Percentiles rank a stretch among this genome's conserved stretches.
Conservation (phyloP, 2,888 invertebrate genomes). For the Ischnus inquisitorius region DNA sequence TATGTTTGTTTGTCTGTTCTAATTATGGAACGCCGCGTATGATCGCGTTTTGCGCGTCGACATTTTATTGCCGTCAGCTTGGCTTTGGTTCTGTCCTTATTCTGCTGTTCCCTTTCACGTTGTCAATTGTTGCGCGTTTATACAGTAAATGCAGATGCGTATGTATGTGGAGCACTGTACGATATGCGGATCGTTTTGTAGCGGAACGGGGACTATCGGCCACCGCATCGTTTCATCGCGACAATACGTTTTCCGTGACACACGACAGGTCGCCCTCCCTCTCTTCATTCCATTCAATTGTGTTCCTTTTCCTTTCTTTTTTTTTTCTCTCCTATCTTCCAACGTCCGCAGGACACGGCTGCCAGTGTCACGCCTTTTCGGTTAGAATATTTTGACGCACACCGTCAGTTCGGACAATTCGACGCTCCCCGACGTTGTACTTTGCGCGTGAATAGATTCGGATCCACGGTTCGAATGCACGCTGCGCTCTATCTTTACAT, state of each 20-base stretch:
- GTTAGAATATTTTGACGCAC: constrained; percentile 30
- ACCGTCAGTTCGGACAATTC: background rate
- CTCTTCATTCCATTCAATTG: constrained; percentile 45
- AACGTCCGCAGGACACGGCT: constrained; percentile 18
- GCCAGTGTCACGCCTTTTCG: constrained; percentile 50
- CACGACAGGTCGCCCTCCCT: constrained; percentile 54
- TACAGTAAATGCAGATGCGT: background rate
- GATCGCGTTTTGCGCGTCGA: constrained; percentile 40
- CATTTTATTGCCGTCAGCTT: constrained; percentile 38
- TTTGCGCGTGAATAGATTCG: background rate
- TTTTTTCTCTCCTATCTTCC: constrained; percentile 9
- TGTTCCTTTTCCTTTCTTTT: constrained; percentile 21
- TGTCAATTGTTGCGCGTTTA: constrained; percentile 43
- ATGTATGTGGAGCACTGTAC: background rate
- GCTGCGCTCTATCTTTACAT: background rate
- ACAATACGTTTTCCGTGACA: constrained; percentile 46
- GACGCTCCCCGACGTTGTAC: constrained; percentile 7
- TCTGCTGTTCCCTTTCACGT: constrained; percentile 5
- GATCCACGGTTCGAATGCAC: background rate
- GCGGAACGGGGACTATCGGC: constrained; percentile 39
- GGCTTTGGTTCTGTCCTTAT: constrained; percentile 31
- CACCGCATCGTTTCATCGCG: constrained; percentile 39
- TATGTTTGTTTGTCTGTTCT: no score
- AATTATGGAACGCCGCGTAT: background rate
- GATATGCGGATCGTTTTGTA: background rate